A percentile compares a stretch with the other conserved stretches of the same genome.
These are phyloP conservation scores for Agraylea sexmaculata DNA, from an alignment of 1,140 invertebrate genomes.

Conservation along the genomic window DNA sequence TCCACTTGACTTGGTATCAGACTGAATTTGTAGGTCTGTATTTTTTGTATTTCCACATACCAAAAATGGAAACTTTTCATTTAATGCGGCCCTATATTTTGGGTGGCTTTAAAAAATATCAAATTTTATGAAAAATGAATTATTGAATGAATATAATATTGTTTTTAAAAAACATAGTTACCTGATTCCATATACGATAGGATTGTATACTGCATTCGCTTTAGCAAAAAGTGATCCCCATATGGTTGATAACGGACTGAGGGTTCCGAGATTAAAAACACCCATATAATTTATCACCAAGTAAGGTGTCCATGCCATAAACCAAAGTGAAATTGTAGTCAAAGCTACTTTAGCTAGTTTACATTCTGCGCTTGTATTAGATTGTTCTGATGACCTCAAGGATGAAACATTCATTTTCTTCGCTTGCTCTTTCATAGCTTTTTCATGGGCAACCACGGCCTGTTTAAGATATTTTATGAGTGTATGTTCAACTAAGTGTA, in stretches of 20 bases:
- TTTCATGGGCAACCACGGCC: slow-evolving; percentile 69
- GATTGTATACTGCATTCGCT: slow-evolving; percentile 68
- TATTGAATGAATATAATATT: neutral
- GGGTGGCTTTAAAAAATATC: slow-evolving; percentile 29
- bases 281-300: slow-evolving; percentile 66
- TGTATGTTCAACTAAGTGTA: neutral
- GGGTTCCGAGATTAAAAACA: slow-evolving; percentile 51
- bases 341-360: slow-evolving; percentile 72
- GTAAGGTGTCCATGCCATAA: slow-evolving; percentile 79
- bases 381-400: slow-evolving; percentile 53
- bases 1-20: slow-evolving; percentile 9
- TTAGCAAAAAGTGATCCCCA: slow-evolving; percentile 72
- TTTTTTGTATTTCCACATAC: slow-evolving; percentile 20
- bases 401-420: slow-evolving; percentile 80
- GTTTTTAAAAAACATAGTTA: slow-evolving; percentile 4
- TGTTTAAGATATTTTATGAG: slow-evolving; percentile 24
- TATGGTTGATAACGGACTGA: slow-evolving; percentile 62
- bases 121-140: neutral
- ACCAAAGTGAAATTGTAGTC: slow-evolving; percentile 71
- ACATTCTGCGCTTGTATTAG: slow-evolving; percentile 55
- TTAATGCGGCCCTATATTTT: slow-evolving; percentile 37
- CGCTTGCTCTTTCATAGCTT: slow-evolving; percentile 68
- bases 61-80: slow-evolving; percentile 37
- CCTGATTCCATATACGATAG: slow-evolving; percentile 70
- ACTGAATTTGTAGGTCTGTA: neutral